These are phyloP conservation scores for Bujurquina vittata DNA, from an alignment of 2,113 vertebrate species.

Conservation along the genomic window DNA sequence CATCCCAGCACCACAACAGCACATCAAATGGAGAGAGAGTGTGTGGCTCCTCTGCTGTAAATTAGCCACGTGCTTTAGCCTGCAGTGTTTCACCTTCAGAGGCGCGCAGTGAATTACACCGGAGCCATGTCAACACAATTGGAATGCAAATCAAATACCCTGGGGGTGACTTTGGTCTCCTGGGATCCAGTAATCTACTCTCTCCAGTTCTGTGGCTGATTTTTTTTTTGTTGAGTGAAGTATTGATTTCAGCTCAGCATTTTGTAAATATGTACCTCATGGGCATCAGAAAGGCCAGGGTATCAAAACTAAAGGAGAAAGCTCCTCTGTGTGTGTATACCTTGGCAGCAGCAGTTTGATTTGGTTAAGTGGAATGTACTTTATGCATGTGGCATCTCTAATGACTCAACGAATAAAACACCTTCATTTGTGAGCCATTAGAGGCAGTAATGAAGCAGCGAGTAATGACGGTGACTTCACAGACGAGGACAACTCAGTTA, in stretches of 20 bases:
- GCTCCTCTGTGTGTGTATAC: not conserved
- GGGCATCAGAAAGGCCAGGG: conserved; percentile 2
- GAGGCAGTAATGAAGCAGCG: not conserved
- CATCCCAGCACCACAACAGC: conserved; percentile 6
- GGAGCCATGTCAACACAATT: conserved; percentile 76
- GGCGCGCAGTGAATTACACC: conserved; percentile 69
- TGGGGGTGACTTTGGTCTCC: conserved; percentile 73
- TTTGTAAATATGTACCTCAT: conserved; percentile 74
- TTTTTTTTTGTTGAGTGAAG: conserved; percentile 61
- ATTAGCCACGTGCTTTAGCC: conserved; percentile 73
- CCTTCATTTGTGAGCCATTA: not conserved
- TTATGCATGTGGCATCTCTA: not conserved
- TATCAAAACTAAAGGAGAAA: conserved; percentile 1
- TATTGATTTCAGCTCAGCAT: conserved; percentile 75
- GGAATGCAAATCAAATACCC: conserved; percentile 79
- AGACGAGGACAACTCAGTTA: not conserved
- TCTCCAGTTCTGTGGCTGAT: conserved; percentile 34
- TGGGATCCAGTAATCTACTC: conserved; percentile 66
- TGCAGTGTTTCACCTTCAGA: conserved; percentile 76
- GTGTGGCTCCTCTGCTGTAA: conserved; percentile 64
- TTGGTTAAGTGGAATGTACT: not conserved
- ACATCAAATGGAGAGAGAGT: conserved; percentile 44
- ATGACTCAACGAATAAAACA: not conserved
- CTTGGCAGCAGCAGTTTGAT: not conserved
- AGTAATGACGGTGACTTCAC: not conserved